Base-by-base conservation (phyloP, 2,888 invertebrate genomes). In the Neuroscelio doddi region DNA sequence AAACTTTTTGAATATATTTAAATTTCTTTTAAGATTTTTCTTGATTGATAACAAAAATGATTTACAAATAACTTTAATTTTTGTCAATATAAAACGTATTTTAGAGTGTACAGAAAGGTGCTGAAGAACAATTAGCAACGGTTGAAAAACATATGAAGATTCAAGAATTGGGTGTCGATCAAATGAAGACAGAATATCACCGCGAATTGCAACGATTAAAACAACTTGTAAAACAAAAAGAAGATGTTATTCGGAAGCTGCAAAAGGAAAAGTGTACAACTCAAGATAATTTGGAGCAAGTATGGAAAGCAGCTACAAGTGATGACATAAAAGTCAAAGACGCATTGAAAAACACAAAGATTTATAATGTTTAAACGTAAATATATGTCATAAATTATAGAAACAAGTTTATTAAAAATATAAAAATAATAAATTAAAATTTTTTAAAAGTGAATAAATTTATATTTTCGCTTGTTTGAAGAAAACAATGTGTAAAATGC, bases 31-130 rank as follows among this genome's bases (percentile, higher is more conserved):
- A 34, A 8, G 26, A 36, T 36, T 45, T 45, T n/a, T n/a, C n/a
- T n/a, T n/a, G n/a, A n/a, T n/a, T n/a, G n/a, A n/a, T n/a, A n/a
- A n/a, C n/a, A n/a, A n/a, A n/a, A n/a, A n/a, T n/a, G n/a, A n/a
- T n/a, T n/a, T n/a, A n/a, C n/a, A n/a, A n/a, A n/a, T n/a, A n/a
- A n/a, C n/a, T n/a, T n/a, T n/a, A n/a, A n/a, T n/a, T n/a, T n/a
- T n/a, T n/a, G n/a, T n/a, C n/a, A n/a, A n/a, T n/a, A n/a, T n/a
- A n/a, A n/a, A n/a, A n/a, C n/a, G n/a, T n/a, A 10, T 74, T 79
- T 38, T 68, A 88, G 88, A 85, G 80, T 52, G 87, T 88, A 9
- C 87, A 87, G 71, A 85, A 85, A 68, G 87, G 85, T 49, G 87
- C 88, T 1, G 87, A 85, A 78, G 85, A 87, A 56, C 87, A 88